A percentile compares a stretch with the other conserved stretches of the same genome.
Evolutionary conservation across 2,797 vertebrate species (phyloP).

Genomic region (Triplophysa bombifrons): DNA sequence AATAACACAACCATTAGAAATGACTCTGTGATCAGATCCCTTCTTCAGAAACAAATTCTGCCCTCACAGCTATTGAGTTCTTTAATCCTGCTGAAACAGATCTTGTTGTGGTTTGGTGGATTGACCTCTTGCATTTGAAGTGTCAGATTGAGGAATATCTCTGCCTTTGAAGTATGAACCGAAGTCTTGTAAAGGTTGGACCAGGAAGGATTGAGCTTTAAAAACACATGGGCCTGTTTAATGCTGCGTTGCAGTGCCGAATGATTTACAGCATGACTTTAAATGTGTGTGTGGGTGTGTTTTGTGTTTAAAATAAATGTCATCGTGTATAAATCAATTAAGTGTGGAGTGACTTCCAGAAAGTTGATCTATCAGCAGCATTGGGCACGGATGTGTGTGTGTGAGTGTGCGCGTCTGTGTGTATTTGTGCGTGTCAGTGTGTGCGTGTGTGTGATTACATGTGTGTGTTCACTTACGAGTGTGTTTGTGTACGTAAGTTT

Average conservation of each 20-base stretch:
- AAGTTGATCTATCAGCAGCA: too few species aligned
- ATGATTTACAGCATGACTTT: constrained; percentile 26
- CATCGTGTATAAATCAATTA: too few species aligned
- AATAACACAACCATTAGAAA: too few species aligned
- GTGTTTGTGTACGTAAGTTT: not conserved
- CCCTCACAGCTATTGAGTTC: not conserved
- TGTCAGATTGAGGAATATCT: constrained; percentile 31
- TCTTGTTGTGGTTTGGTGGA: constrained; percentile 24
- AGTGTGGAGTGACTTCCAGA: too few species aligned
- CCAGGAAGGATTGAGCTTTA: constrained; percentile 36
- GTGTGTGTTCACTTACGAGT: not conserved
- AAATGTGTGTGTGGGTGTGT: not conserved
- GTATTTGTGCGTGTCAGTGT: too few species aligned
- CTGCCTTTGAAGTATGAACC: constrained; percentile 42
- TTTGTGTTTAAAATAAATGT: too few species aligned
- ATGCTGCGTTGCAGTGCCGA: constrained; percentile 27
- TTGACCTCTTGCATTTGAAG: constrained; percentile 24
- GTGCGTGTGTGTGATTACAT: not conserved
- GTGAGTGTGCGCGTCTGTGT: too few species aligned
- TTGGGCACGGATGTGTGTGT: too few species aligned
- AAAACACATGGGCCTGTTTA: constrained; percentile 37
- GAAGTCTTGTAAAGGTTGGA: constrained; percentile 38
- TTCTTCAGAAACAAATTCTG: not conserved
- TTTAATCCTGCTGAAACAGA: constrained; percentile 43
- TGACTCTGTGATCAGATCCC: not conserved